Evolutionary conservation across 1,140 invertebrate species (phyloP).

Genomic region (Homalodisca vitripennis): DNA sequence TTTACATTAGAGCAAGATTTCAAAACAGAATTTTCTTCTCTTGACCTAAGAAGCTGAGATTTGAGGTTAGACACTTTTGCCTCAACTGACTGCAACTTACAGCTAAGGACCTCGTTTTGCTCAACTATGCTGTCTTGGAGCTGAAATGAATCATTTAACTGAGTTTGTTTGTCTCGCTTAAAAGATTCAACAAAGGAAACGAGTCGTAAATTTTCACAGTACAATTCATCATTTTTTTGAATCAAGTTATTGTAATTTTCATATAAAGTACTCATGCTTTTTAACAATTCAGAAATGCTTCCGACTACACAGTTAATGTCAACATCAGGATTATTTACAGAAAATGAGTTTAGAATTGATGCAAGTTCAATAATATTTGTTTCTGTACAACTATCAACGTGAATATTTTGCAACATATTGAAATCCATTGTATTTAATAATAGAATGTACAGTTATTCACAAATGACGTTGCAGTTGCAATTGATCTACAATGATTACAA

Average conservation of each 20-base stretch:
- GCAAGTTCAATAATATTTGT: not conserved
- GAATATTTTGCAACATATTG: not conserved
- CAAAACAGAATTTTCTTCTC: not conserved
- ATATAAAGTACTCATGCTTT: not conserved
- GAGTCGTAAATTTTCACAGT: not conserved
- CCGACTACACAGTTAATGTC: not conserved
- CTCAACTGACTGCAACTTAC: not conserved
- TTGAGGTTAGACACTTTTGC: not conserved
- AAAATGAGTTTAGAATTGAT: not conserved
- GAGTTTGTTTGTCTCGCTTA: not conserved
- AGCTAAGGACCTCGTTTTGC: not conserved
- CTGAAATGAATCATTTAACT: slow-evolving; percentile 1
- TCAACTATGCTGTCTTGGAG: slow-evolving; percentile 4
- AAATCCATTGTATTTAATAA: slow-evolving; percentile 13
- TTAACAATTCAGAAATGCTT: not conserved
- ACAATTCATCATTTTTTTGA: slow-evolving; percentile 16
- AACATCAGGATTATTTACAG: not conserved
- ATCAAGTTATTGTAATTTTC: not conserved
- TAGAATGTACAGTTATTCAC: too few species aligned
- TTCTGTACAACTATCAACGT: not conserved
- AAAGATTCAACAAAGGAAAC: not conserved
- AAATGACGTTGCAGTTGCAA: too few species aligned
- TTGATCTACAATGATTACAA: too few species aligned
- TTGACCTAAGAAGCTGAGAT: not conserved
- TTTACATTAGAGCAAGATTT: not conserved